Evolutionary conservation across 2,888 invertebrate species (phyloP), one percentile per base, ranked within the genome.

Genomic region (Noctua janthe): DNA sequence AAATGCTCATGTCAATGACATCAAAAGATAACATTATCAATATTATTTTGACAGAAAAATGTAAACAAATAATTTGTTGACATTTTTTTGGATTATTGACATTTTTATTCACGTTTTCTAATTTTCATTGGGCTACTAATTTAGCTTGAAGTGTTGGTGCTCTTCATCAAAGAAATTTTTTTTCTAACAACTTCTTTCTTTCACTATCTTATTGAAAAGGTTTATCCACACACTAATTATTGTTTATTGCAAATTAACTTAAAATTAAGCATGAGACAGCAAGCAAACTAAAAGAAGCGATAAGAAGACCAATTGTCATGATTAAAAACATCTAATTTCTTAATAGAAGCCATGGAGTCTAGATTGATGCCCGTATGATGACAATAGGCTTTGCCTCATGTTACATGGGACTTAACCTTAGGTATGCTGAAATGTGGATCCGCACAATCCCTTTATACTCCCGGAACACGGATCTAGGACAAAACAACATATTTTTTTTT

Each of bases 41-140:
- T 67, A 81, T 43, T 86, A 74, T 83, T 84, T 87, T 85, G 87
- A 79, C 90, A 89, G 78, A 90, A 90, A 90, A 86, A 85, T 86
- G 89, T 89, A 90, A 89, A 89, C 90, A 86, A 88, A 83, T 86
- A 56, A 66, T 64, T 75, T 87, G 71, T 84, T 84, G 87, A 73
- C 81, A 79, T 81, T 76, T 76, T 43, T 81, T 72, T 69, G 51
- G 17, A 51, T 62, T 72, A 43, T 74, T 83, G 72, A 71, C 56
- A 47, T 35, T 75, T 59, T 74, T 77, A 67, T 72, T 71, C 1
- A 20, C n/a, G 35, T 59, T 54, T 51, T 71, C 23, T 1, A 13
- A 2, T 39, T 29, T 13, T 51, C 17, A 15, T 13, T 13, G 5
- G 8, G 39, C 23, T 69, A 43, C 15, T 13, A 43, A 71, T 56